Evolutionary conservation across 2,888 invertebrate species (phyloP).

Genomic region (Amphimallon solstitiale): DNA sequence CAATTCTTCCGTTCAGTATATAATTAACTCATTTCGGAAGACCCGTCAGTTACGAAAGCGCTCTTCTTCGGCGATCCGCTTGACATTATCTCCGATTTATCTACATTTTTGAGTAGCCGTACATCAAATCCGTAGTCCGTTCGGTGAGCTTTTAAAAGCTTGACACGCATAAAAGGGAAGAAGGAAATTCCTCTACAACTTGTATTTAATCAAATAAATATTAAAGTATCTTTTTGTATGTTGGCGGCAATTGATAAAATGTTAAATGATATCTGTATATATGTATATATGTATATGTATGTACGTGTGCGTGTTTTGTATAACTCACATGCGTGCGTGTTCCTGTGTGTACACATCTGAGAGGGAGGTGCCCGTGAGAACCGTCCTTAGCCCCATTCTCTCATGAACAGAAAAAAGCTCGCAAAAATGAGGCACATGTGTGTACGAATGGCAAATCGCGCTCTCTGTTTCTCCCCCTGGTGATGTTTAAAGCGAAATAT

Average conservation of each 20-base stretch:
- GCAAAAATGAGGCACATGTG: conserved; percentile 45
- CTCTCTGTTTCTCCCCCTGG: background rate
- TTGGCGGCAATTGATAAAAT: background rate
- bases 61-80: background rate
- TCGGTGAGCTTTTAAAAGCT: background rate
- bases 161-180: background rate
- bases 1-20: background rate
- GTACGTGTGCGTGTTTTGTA: background rate
- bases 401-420: conserved; percentile 48
- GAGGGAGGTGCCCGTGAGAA: conserved; percentile 44
- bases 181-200: background rate
- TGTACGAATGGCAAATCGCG: conserved; percentile 37
- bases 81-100: conserved; percentile 16
- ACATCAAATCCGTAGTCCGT: background rate
- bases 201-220: background rate
- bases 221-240: background rate
- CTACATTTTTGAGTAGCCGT: conserved; percentile 3
- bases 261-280: background rate
- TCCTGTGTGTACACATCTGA: background rate
- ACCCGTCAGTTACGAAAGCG: conserved; percentile 3
- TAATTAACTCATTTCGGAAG: conserved; percentile 5
- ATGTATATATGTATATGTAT: conserved; percentile 1
- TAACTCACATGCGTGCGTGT: conserved; percentile 1
- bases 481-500: conserved; percentile 13
- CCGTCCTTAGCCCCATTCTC: conserved; percentile 40